Conservation (phyloP, 1,140 invertebrate genomes). For the Atopsyche davidsoni region DNA sequence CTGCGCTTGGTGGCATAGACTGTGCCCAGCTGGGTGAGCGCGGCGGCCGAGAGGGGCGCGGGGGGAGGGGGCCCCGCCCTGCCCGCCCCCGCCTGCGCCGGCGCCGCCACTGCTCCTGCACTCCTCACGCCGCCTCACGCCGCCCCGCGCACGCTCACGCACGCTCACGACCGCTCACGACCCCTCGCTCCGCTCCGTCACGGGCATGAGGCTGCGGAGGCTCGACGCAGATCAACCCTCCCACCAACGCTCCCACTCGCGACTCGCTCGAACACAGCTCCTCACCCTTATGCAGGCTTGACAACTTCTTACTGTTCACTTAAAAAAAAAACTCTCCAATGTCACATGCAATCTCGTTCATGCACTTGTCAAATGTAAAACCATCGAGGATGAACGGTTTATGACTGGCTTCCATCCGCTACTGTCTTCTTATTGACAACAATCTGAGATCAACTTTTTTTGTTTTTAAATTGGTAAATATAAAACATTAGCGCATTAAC, state of each 20-base stretch:
- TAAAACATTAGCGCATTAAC: too few species aligned
- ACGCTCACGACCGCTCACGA: background rate
- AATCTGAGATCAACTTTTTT: too few species aligned
- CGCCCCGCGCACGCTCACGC: conserved; percentile 5
- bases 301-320: background rate
- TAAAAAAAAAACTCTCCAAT: background rate
- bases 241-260: background rate
- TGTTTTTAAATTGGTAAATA: too few species aligned
- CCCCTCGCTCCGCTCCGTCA: background rate
- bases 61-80: conserved; percentile 39
- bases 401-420: too few species aligned
- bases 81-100: conserved; percentile 36
- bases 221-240: too few species aligned
- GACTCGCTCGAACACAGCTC: conserved; percentile 5
- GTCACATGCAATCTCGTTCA: background rate
- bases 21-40: conserved; percentile 83
- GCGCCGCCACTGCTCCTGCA: conserved; percentile 1
- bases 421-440: too few species aligned
- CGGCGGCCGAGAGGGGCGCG: conserved; percentile 49
- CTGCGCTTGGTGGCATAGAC: conserved; percentile 92
- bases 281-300: conserved; percentile 3
- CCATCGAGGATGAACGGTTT: too few species aligned
- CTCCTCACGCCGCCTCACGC: conserved; percentile 4
- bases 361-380: too few species aligned
- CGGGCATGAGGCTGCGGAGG: background rate